Base-by-base conservation (phyloP, 2,113 vertebrate species). In the Dipodomys spectabilis region DNA sequence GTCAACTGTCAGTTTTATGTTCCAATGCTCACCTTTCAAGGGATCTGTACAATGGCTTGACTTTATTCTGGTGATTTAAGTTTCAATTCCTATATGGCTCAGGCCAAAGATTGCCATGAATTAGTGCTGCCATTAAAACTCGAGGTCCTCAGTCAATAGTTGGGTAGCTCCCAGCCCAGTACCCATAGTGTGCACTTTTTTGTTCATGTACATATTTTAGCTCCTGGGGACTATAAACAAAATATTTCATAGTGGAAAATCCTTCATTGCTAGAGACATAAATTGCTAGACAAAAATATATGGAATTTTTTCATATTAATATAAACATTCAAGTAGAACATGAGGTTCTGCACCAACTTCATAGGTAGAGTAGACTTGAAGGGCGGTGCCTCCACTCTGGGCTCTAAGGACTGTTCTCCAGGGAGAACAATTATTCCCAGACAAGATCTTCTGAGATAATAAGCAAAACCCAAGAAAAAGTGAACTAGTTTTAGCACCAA, bases 171-270 rank as follows among this genome's bases (percentile, higher is more conserved):
- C 44, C 18, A 85, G 22, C 75, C 44, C 27, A 62, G 15, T 7
- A 77, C 11, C 35, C 12, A 68, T 2, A 20, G 72, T 25, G 27
- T 68, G 35, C 45, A 32, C 10, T n/a, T 44, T 65, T 81, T 72
- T 39, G 28, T 64, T 90, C 27, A 90, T 28, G 57, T 65, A 84
- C 60, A 77, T 30, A 83, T 64, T 92, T 82, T 69, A 71, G 49
- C 20, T 75, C 53, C 1, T 88, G 20, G 20, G 53, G 12, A 60
- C 44, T 28, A 13, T 35, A 57, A 18, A 57, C 53, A 57, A 57
- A 57, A 16, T 57, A 57, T 57, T 57, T 57, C 53, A 57, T 57
- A 16, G 15, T 15, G 53, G 53, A 57, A 57, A 57, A 57, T 57
- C 53, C 53, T 16, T 57, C 15, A 57, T 57, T 57, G 53, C 53